Conservation (phyloP, 2,797 vertebrate species). For the Hozukius guyotensis region DNA sequence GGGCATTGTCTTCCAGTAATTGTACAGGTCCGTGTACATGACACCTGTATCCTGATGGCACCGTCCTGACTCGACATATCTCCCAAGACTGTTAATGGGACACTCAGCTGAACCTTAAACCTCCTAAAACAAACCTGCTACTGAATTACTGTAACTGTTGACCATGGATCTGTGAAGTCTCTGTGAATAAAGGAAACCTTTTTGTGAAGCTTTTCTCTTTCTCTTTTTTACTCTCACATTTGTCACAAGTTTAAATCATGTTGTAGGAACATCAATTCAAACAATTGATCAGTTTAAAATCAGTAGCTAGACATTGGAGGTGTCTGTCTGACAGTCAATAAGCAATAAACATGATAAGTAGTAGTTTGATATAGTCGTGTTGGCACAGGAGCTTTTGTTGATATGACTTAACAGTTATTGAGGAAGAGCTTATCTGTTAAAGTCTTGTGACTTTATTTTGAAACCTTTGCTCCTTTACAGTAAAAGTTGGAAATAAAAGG, state of each 20-base stretch:
- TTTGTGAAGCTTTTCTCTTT: constrained; percentile 35
- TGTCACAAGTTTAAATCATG: background rate
- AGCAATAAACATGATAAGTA: background rate
- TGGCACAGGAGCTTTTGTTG: background rate
- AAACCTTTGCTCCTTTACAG: constrained; percentile 63
- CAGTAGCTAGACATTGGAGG: background rate
- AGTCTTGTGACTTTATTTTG: constrained; percentile 62
- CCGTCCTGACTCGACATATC: constrained; percentile 62
- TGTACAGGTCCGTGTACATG: constrained; percentile 26
- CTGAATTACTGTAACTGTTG: constrained; percentile 75
- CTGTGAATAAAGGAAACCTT: constrained; percentile 70
- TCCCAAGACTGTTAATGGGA: constrained; percentile 65
- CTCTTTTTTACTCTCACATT: background rate
- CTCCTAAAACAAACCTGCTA: constrained; percentile 62
- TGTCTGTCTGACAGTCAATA: background rate
- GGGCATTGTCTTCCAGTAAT: constrained; percentile 49
- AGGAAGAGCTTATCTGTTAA: constrained; percentile 29
- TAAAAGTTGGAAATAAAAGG: constrained; percentile 36
- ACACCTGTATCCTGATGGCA: constrained; percentile 33
- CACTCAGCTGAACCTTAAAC: constrained; percentile 58
- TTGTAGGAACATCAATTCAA: background rate
- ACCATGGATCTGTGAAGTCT: constrained; percentile 78
- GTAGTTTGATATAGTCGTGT: background rate
- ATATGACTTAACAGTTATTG: background rate
- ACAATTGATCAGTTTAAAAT: background rate